These are phyloP conservation scores for Theristicus caerulescens DNA, from an alignment of 2,113 vertebrate species.

Conservation along the genomic window DNA sequence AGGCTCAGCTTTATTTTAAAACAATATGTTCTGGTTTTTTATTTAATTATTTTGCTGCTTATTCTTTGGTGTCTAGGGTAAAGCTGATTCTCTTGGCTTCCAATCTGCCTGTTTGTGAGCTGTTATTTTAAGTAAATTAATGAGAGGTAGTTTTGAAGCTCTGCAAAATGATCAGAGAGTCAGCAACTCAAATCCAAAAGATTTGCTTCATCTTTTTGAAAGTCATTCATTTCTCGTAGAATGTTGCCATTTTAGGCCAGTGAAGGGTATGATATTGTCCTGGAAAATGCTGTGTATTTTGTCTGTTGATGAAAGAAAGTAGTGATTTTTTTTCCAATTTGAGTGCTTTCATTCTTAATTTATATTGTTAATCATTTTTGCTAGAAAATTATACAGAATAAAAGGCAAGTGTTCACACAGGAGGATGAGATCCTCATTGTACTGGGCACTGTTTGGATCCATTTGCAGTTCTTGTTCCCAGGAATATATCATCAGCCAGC, in stretches of 20 bases:
- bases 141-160: neutral
- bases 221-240: neutral
- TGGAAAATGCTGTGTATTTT: neutral
- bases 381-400: neutral
- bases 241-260: neutral
- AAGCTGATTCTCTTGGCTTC: neutral
- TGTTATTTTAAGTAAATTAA: neutral
- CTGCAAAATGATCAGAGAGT: neutral
- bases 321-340: neutral
- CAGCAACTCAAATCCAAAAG: neutral
- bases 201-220: neutral
- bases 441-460: neutral
- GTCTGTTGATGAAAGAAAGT: neutral
- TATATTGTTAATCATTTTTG: neutral
- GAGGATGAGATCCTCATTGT: neutral
- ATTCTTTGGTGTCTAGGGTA: neutral
- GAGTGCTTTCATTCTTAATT: neutral
- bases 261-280: neutral
- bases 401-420: neutral
- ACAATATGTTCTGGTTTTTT: rapidly evolving
- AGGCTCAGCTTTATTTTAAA: neutral
- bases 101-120: neutral
- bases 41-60: neutral
- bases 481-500: neutral
- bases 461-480: neutral